Percentiles rank a stretch among this genome's conserved stretches.
Evolutionary conservation across 1,140 invertebrate genomes (phyloP).

Genomic region (Prorops nasuta): DNA sequence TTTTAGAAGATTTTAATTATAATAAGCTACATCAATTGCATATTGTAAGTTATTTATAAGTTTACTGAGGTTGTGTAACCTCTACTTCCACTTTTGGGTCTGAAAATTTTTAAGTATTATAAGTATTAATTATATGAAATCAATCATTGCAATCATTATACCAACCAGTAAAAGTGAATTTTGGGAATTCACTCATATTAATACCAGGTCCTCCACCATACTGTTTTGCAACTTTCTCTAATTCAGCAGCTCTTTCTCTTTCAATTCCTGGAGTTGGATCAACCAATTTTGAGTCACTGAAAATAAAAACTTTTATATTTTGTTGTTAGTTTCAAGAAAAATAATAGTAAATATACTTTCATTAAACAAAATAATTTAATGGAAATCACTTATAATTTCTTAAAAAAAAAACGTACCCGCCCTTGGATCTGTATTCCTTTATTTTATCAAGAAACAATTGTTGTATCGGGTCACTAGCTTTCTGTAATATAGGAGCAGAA

Average conservation of each 20-base stretch:
- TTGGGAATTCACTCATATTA: conserved; percentile 87
- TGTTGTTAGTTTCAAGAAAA: too few species aligned
- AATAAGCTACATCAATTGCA: too few species aligned
- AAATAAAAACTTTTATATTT: conserved; percentile 20
- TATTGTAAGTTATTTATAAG: not conserved
- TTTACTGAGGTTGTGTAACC: not conserved
- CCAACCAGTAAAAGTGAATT: conserved; percentile 77
- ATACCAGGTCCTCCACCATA: conserved; percentile 73
- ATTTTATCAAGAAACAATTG: conserved; percentile 92
- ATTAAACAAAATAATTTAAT: too few species aligned
- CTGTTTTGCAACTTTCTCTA: conserved; percentile 76
- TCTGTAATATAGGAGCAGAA: conserved; percentile 68
- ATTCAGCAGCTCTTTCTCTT: conserved; percentile 71
- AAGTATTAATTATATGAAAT: conserved; percentile 43
- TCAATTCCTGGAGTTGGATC: conserved; percentile 76
- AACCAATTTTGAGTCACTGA: conserved; percentile 75
- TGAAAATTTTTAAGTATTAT: conserved; percentile 20
- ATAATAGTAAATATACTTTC: not conserved
- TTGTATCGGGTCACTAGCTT: conserved; percentile 86
- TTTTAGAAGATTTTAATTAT: not conserved
- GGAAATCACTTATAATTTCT: conserved; percentile 1
- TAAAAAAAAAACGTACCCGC: conserved; percentile 58
- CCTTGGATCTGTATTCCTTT: conserved; percentile 80
- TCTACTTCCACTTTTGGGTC: conserved; percentile 38
- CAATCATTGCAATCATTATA: conserved; percentile 23